phyloP scores from a whole-genome alignment of 2,888 invertebrate genomes.

The Brenthis daphne region DNA sequence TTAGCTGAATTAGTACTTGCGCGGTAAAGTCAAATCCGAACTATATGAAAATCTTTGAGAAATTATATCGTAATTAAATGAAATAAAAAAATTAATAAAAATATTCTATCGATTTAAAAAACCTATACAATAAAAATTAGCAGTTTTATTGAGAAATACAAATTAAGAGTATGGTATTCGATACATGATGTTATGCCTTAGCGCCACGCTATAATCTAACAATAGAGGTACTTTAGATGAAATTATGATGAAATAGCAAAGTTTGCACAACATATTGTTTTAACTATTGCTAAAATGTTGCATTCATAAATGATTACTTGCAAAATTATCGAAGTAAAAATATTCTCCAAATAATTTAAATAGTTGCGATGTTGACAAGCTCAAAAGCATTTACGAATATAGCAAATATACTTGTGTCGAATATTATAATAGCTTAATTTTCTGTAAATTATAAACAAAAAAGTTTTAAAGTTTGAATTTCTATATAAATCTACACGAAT shows the following conservation, averaged over 20 bases:
- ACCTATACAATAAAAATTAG: conserved; percentile 1
- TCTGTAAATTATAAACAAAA: background rate
- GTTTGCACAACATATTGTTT: conserved; percentile 6
- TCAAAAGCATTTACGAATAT: conserved; percentile 18
- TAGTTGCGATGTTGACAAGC: background rate
- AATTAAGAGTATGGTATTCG: conserved; percentile 37
- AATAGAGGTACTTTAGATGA: conserved; percentile 41
- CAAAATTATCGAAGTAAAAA: too few relatives aligned
- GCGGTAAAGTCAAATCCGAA: conserved; percentile 76
- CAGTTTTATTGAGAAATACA: conserved; percentile 16
- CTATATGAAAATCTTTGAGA: conserved; percentile 36
- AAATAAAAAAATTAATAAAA: background rate
- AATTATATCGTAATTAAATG: conserved; percentile 6
- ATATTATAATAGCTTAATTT: background rate
- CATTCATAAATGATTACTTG: too few relatives aligned
- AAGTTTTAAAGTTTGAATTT: background rate
- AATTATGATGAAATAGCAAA: conserved; percentile 48
- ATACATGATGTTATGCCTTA: conserved; percentile 37
- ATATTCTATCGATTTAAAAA: background rate
- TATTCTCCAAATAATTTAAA: background rate
- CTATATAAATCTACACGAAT: too few relatives aligned
- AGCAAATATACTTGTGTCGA: background rate
- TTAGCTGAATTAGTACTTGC: conserved; percentile 71
- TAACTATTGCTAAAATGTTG: too few relatives aligned
- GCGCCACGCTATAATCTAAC: conserved; percentile 51